Percentiles rank a stretch among this genome's conserved stretches.
These are phyloP conservation scores for Pecten maximus DNA, from an alignment of 2,888 invertebrate species.

Conservation along the genomic window DNA sequence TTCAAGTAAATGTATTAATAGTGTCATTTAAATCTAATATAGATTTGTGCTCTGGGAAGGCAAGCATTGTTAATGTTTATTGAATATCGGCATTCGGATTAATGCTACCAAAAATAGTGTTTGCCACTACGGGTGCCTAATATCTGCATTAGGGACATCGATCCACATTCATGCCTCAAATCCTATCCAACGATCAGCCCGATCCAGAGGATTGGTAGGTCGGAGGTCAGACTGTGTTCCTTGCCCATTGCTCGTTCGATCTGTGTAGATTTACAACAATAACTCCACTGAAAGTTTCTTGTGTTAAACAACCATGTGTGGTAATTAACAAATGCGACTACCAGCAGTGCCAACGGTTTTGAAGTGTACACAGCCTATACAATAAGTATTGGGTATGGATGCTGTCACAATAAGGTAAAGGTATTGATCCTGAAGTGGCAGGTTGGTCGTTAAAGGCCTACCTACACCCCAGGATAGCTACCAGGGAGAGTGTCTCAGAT, in stretches of 20 bases:
- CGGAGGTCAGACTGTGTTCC: not conserved
- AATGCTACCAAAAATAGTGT: constrained; percentile 26
- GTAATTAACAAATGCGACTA: not conserved
- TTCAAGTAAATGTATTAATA: constrained; percentile 23
- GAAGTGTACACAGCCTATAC: not conserved
- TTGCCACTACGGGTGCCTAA: not conserved
- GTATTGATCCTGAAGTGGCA: constrained; percentile 7
- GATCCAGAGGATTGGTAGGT: not conserved
- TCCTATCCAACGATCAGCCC: constrained; percentile 13
- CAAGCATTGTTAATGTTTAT: constrained; percentile 25
- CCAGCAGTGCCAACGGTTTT: not conserved
- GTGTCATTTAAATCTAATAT: constrained; percentile 19
- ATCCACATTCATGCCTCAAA: not conserved
- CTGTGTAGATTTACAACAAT: not conserved
- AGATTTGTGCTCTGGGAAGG: not conserved
- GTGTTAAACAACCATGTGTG: not conserved
- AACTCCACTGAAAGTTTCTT: not conserved
- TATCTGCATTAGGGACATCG: not conserved
- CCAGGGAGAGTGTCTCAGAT: constrained; percentile 3
- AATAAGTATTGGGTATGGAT: not conserved
- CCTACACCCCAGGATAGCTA: constrained; percentile 11
- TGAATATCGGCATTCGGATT: not conserved
- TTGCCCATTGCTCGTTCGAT: not conserved
- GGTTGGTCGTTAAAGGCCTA: constrained; percentile 8
- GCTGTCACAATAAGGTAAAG: not conserved